phyloP scores from a whole-genome alignment of 2,113 vertebrate species.

The Zapornia atra region DNA sequence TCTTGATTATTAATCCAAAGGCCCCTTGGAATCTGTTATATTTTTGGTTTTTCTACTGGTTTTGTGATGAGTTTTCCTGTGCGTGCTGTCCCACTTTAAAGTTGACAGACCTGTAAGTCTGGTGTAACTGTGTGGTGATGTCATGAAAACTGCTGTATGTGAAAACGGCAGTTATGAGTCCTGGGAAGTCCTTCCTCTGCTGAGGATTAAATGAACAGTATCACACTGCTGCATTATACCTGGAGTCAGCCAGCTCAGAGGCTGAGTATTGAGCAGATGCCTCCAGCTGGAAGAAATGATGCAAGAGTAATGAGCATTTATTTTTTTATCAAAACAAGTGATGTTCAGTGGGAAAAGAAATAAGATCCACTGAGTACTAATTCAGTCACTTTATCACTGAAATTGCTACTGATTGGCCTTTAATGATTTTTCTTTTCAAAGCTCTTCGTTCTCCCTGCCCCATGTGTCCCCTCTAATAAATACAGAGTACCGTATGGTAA shows the following conservation, averaged over 20 bases:
- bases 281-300: not conserved
- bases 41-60: not conserved
- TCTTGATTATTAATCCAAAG: not conserved
- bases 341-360: not conserved
- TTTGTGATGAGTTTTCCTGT: not conserved
- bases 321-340: constrained; percentile 4
- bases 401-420: not conserved
- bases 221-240: not conserved
- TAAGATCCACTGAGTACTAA: not conserved
- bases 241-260: not conserved
- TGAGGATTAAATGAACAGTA: not conserved
- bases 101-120: not conserved
- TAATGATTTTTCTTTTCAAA: not conserved
- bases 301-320: not conserved
- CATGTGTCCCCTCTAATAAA: not conserved
- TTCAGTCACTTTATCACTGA: not conserved
- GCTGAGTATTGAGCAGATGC: not conserved
- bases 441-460: not conserved
- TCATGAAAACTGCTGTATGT: not conserved
- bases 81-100: not conserved
- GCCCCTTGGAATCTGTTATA: not conserved
- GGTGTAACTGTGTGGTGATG: not conserved
- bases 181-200: not conserved
- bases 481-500: not conserved
- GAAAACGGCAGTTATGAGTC: not conserved